Base-by-base conservation (phyloP, 2,113 vertebrate species). In the Athene noctua region DNA sequence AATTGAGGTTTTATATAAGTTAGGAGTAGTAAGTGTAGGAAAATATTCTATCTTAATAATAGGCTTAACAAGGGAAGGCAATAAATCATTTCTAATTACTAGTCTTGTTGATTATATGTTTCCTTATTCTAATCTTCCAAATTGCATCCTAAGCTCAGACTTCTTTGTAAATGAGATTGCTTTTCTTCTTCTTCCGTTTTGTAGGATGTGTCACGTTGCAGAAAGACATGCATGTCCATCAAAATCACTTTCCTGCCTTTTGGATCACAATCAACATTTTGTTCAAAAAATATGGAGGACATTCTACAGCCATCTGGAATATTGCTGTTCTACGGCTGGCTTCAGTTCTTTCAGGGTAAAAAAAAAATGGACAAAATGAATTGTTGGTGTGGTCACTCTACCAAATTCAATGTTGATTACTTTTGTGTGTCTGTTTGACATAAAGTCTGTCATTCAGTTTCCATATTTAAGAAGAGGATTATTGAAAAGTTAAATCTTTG, bases 51-150 rank as follows among this genome's bases (percentile, higher is more conserved):
- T 82, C 85, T 88, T 93, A 95, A 95, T 96, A 96, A 90, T 15
- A 82, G 65, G 58, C 65, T 86, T 95, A 93, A 94, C 88, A 75
- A 90, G 88, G 61, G 65, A 96, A 97, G 82, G 89, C 95, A 97
- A 95, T 94, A 97, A 95, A 95, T 95, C 36, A 87, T 65, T 96
- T 90, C 79, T 97, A 94, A 97, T 97, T 97, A 66, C 49, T 95
- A 84, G 79, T 62, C 73, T 80, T 66, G 68, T 73, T 42, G 10
- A 90, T 92, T 94, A 92, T 82, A 79, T 84, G 86, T 94, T 97
- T 89, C 86, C 59, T 92, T 63, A 23, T 90, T 82, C 86, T 92
- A 67, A 95, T 96, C 71, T 96, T 81, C 81, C 73, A 49, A 92
- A 95, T 66, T 94, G 79, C 80, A 70, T 92, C 87, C 49, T 71